Conservation (phyloP, 2,113 vertebrate species). For the Caloenas nicobarica region DNA sequence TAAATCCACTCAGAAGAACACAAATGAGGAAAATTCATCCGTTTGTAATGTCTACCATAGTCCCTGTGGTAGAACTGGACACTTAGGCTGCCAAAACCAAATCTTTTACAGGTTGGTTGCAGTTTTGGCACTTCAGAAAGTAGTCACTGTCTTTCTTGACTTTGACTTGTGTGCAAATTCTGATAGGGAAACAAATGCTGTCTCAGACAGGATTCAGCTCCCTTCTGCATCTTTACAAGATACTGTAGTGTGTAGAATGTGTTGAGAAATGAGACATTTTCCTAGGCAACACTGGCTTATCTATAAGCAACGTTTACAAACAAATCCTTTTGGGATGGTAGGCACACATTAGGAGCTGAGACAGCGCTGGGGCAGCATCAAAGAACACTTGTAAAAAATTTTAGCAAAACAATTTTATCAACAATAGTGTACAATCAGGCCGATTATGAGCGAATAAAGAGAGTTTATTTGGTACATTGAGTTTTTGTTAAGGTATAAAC, state of each 20-base stretch:
- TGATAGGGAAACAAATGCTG: not conserved
- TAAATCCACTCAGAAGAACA: not conserved
- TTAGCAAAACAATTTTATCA: not conserved
- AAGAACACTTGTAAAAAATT: not conserved
- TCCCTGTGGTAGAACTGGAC: not conserved
- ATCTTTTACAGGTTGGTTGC: not conserved
- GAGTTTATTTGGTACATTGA: not conserved
- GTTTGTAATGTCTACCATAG: not conserved
- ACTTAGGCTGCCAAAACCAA: not conserved
- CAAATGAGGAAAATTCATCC: not conserved
- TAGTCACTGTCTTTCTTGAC: not conserved
- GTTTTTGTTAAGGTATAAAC: not conserved
- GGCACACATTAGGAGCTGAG: not conserved
- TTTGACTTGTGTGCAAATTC: not conserved
- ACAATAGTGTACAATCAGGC: not conserved
- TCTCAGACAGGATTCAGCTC: not conserved
- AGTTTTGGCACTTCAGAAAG: not conserved
- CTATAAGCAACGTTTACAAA: not conserved
- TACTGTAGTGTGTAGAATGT: fast-evolving
- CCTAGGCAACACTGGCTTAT: not conserved
- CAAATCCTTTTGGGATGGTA: not conserved
- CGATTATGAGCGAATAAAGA: not conserved
- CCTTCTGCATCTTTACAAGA: not conserved
- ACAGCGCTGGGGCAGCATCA: not conserved
- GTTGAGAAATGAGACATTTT: not conserved